These are phyloP conservation scores for Lordiphosa stackelbergi DNA, from an alignment of 1,140 invertebrate genomes.

Conservation along the genomic window DNA sequence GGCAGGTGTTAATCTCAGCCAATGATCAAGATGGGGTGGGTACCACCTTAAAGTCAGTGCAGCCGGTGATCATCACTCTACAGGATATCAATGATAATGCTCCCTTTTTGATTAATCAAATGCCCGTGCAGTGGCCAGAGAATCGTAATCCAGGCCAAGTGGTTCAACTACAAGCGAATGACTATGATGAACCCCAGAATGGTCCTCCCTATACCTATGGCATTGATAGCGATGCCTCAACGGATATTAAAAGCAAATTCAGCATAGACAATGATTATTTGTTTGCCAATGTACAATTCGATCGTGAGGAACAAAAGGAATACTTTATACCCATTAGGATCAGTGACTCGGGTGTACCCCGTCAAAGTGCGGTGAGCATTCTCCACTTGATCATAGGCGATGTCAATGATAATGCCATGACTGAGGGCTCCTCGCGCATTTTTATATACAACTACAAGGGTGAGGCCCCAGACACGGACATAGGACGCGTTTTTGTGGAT, in stretches of 20 bases:
- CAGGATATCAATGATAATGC: slow-evolving; percentile 94
- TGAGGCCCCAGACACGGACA: slow-evolving; percentile 85
- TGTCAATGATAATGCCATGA: slow-evolving; percentile 92
- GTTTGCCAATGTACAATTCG: slow-evolving; percentile 85
- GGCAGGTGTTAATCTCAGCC: slow-evolving; percentile 90
- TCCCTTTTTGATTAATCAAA: slow-evolving; percentile 88
- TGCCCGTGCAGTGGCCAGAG: slow-evolving; percentile 89
- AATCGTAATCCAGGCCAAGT: slow-evolving; percentile 85
- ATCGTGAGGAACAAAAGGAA: slow-evolving; percentile 92
- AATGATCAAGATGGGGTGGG: slow-evolving; percentile 88
- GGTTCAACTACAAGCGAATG: slow-evolving; percentile 85
- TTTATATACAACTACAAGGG: slow-evolving; percentile 95
- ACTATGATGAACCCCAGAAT: slow-evolving; percentile 88
- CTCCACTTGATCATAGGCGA: slow-evolving; percentile 93
- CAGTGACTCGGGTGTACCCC: slow-evolving; percentile 86
- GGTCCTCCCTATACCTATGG: slow-evolving; percentile 88
- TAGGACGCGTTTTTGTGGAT: slow-evolving; percentile 93
- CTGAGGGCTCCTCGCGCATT: slow-evolving; percentile 88
- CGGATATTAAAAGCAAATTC: slow-evolving; percentile 86
- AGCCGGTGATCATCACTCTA: slow-evolving; percentile 86
- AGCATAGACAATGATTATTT: slow-evolving; percentile 80
- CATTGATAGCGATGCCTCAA: slow-evolving; percentile 82
- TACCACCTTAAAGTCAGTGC: slow-evolving; percentile 80
- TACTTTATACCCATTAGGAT: slow-evolving; percentile 93
- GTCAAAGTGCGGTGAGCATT: slow-evolving; percentile 85